Evolutionary conservation across 2,113 vertebrate genomes (phyloP).

Genomic region (Electrona antarctica): DNA sequence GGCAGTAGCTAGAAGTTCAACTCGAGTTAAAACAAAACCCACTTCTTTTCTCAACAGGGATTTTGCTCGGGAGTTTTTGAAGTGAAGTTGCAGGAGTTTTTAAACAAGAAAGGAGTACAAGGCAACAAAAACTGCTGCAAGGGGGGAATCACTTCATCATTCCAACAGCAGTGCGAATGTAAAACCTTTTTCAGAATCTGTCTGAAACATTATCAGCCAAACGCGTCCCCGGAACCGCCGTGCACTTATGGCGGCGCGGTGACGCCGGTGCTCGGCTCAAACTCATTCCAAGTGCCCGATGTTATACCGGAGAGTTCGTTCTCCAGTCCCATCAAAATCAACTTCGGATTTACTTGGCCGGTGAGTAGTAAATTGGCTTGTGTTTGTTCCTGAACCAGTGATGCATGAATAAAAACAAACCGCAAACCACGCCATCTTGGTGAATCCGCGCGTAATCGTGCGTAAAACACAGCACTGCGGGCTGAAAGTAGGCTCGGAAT

Average conservation of each 20-base stretch:
- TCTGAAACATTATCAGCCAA: conserved; percentile 97
- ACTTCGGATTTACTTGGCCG: conserved; percentile 97
- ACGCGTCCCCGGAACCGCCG: conserved; percentile 94
- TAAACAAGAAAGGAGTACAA: conserved; percentile 91
- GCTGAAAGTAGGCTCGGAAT: not conserved
- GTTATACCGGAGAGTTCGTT: conserved; percentile 85
- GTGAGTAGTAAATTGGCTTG: conserved; percentile 76
- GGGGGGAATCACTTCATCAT: conserved; percentile 73
- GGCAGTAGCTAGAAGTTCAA: not conserved
- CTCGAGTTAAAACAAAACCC: not conserved
- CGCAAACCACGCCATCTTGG: conserved; percentile 40
- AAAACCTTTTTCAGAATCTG: conserved; percentile 97
- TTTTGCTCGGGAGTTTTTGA: conserved; percentile 93
- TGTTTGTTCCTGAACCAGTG: not conserved
- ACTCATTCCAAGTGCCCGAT: conserved; percentile 94
- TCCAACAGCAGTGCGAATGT: conserved; percentile 92
- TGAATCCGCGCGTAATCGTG: conserved; percentile 35
- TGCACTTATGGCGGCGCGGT: conserved; percentile 94
- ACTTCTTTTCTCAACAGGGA: conserved; percentile 76
- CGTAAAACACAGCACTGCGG: conserved; percentile 39
- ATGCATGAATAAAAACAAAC: not conserved
- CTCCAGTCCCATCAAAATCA: conserved; percentile 91
- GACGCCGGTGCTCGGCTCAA: conserved; percentile 91
- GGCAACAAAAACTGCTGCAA: conserved; percentile 92
- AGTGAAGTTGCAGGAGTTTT: conserved; percentile 96